Evolutionary conservation across 2,888 invertebrate species (phyloP).

Genomic region (Eupithecia vulgata): DNA sequence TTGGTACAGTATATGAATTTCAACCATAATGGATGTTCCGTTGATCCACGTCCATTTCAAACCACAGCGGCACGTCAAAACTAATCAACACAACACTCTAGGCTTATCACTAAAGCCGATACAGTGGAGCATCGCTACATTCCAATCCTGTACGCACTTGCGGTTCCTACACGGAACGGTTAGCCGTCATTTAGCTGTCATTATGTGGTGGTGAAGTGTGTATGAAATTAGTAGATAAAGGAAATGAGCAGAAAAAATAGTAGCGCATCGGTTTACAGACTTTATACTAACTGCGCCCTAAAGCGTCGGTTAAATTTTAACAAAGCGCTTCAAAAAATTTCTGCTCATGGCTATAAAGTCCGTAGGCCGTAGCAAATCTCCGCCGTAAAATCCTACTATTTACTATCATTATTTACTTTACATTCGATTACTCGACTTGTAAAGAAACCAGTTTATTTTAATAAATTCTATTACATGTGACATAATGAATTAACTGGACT

Average conservation of each 20-base stretch:
- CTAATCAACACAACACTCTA: conserved; percentile 2
- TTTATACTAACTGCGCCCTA: too few species aligned
- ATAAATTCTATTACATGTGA: too few species aligned
- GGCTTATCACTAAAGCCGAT: conserved; percentile 1
- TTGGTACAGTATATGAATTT: not conserved
- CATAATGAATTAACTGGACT: too few species aligned
- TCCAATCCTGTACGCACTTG: not conserved
- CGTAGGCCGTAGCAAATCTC: too few species aligned
- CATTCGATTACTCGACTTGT: too few species aligned
- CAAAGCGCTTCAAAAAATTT: too few species aligned
- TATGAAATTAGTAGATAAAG: not conserved
- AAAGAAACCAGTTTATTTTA: too few species aligned
- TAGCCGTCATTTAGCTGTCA: not conserved
- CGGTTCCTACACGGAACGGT: not conserved
- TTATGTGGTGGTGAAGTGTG: not conserved
- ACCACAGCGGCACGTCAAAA: not conserved
- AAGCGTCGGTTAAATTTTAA: too few species aligned
- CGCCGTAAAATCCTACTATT: too few species aligned
- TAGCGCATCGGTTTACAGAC: not conserved
- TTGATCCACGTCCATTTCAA: not conserved
- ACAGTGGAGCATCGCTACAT: not conserved
- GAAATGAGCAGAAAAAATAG: not conserved
- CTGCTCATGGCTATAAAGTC: too few species aligned
- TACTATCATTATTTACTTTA: too few species aligned
- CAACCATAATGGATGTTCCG: not conserved